Conservation (phyloP, 2,888 invertebrate genomes). For the Junonia oenone region DNA sequence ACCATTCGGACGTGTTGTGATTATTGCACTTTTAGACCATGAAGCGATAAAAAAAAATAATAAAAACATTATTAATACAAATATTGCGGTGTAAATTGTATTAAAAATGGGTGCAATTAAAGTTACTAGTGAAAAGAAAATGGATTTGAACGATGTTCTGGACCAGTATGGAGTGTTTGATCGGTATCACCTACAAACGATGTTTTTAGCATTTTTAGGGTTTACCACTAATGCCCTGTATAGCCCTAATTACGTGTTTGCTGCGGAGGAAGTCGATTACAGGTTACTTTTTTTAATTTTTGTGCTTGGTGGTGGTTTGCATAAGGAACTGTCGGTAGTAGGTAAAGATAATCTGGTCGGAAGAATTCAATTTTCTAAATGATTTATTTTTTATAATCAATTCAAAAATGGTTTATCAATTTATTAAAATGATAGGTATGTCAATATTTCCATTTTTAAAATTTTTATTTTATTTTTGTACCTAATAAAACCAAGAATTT, state of each 20-base stretch:
- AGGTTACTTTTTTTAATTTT: too few species aligned
- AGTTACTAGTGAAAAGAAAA: constrained; percentile 18
- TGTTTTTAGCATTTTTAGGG: constrained; percentile 35
- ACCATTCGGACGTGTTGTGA: neutral
- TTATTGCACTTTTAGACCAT: too few species aligned
- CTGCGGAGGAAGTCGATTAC: constrained; percentile 39
- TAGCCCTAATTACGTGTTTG: constrained; percentile 41
- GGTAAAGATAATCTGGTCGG: too few species aligned
- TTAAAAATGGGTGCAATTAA: constrained; percentile 10
- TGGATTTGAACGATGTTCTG: constrained; percentile 42
- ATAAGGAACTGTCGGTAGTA: too few species aligned
- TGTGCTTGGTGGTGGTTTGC: too few species aligned
- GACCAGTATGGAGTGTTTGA: constrained; percentile 38
- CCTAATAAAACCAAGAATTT: too few species aligned
- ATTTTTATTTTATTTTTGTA: too few species aligned
- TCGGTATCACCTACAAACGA: constrained; percentile 36
- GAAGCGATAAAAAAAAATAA: neutral
- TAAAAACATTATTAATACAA: neutral
- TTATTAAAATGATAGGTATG: too few species aligned
- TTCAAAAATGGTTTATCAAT: too few species aligned
- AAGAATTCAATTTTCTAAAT: too few species aligned
- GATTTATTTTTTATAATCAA: too few species aligned
- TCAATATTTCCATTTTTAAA: too few species aligned
- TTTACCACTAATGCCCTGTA: constrained; percentile 38
- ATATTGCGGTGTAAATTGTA: neutral